Evolutionary conservation across 2,113 vertebrate genomes (phyloP).

Genomic region (Candoia aspera): DNA sequence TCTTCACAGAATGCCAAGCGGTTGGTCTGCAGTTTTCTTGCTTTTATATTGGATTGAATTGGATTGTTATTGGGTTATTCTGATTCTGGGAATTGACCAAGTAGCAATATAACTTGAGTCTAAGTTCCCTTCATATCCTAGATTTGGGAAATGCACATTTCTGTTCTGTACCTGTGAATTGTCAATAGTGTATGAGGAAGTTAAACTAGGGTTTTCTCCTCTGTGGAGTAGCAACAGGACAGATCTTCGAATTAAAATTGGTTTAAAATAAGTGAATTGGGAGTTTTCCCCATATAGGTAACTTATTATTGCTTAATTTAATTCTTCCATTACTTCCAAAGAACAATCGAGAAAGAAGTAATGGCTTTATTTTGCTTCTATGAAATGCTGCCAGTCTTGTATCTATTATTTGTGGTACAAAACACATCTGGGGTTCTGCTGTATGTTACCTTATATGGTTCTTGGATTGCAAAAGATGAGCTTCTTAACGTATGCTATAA

Average conservation of each 20-base stretch:
- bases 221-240: not conserved
- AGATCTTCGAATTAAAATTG: not conserved
- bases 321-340: not conserved
- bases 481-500: accelerated
- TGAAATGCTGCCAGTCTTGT: not conserved
- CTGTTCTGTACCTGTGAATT: not conserved
- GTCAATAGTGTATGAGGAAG: not conserved
- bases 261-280: not conserved
- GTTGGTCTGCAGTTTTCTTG: not conserved
- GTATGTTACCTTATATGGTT: not conserved
- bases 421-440: not conserved
- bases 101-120: not conserved
- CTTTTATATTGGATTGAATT: not conserved
- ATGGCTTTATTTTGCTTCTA: not conserved
- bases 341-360: not conserved
- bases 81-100: not conserved
- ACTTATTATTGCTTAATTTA: not conserved
- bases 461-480: not conserved
- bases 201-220: not conserved
- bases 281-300: not conserved
- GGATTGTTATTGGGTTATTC: not conserved
- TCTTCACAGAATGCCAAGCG: not conserved
- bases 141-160: not conserved
- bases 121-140: not conserved
- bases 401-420: slow-evolving; percentile 8